Conservation (phyloP, 1,140 invertebrate species). For the Micrasema longulum region DNA sequence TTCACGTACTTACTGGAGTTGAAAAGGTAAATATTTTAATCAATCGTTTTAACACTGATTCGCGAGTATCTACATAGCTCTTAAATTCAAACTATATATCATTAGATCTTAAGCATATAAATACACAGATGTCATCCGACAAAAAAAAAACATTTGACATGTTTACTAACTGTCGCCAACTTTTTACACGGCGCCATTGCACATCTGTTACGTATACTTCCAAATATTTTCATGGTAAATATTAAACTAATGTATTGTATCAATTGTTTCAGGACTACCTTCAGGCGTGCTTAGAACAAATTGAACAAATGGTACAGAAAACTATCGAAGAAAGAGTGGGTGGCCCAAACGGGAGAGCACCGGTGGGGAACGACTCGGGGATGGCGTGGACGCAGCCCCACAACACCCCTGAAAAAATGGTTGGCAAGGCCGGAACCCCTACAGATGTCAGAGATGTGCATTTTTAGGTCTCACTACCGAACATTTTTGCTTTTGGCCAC, state of each 20-base stretch:
- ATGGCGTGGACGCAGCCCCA: constrained; percentile 74
- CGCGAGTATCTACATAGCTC: no score
- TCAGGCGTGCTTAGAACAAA: constrained; percentile 78
- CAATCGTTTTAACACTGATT: no score
- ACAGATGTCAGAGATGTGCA: constrained; percentile 83
- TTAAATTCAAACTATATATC: no score
- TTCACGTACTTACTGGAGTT: constrained; percentile 81
- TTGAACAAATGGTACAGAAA: constrained; percentile 77
- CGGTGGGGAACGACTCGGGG: constrained; percentile 72
- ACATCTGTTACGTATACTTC: no score
- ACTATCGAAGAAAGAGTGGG: constrained; percentile 63
- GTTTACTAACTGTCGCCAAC: no score
- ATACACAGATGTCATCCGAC: no score
- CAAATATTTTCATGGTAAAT: no score
- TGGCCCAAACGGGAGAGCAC: constrained; percentile 61
- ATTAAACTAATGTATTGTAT: not conserved
- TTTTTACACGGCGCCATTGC: no score
- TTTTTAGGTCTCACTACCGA: constrained; percentile 64
- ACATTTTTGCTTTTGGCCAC: no score
- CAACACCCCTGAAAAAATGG: constrained; percentile 68
- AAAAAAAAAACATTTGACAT: no score
- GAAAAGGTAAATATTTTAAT: constrained; percentile 75
- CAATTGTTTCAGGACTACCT: constrained; percentile 76
- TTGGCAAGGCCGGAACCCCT: constrained; percentile 81
- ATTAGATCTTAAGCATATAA: no score